These are phyloP conservation scores for Salmo trutta DNA, from an alignment of 2,797 vertebrate genomes.

Conservation along the genomic window DNA sequence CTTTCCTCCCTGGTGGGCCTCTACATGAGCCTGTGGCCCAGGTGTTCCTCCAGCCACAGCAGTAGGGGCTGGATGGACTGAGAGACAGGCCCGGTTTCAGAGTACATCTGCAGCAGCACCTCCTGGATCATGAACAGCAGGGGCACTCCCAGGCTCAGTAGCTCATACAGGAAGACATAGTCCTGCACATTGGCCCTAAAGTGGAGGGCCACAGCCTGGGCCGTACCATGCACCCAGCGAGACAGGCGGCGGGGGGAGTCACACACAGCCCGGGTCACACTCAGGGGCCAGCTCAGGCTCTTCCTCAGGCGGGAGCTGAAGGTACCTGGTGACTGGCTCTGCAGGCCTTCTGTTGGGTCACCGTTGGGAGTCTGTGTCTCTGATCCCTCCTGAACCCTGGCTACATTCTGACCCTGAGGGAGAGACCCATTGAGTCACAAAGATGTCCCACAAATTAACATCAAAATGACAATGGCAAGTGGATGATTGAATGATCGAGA, in stretches of 20 bases:
- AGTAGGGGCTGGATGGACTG: constrained; percentile 75
- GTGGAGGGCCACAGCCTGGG: constrained; percentile 76
- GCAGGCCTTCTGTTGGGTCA: constrained; percentile 62
- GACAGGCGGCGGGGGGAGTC: constrained; percentile 80
- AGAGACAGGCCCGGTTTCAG: constrained; percentile 68
- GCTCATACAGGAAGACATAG: constrained; percentile 88
- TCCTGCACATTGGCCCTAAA: constrained; percentile 88
- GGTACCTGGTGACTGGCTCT: constrained; percentile 89
- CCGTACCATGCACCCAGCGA: constrained; percentile 75
- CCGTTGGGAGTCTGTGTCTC: constrained; percentile 48
- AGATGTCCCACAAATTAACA: background rate
- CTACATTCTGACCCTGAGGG: constrained; percentile 67
- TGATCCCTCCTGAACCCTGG: constrained; percentile 58
- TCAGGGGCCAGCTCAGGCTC: constrained; percentile 84
- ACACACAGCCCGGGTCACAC: constrained; percentile 81
- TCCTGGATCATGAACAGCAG: constrained; percentile 86
- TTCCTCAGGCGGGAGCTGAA: constrained; percentile 84
- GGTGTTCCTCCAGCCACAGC: constrained; percentile 78
- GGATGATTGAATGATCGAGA: background rate
- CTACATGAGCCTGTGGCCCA: constrained; percentile 59
- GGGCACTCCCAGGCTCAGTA: constrained; percentile 90
- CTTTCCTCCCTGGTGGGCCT: background rate
- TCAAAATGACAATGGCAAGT: background rate
- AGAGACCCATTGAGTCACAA: background rate
- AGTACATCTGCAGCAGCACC: constrained; percentile 84